Conservation (phyloP, 1,140 invertebrate genomes). For the Melanaphis sacchari region DNA sequence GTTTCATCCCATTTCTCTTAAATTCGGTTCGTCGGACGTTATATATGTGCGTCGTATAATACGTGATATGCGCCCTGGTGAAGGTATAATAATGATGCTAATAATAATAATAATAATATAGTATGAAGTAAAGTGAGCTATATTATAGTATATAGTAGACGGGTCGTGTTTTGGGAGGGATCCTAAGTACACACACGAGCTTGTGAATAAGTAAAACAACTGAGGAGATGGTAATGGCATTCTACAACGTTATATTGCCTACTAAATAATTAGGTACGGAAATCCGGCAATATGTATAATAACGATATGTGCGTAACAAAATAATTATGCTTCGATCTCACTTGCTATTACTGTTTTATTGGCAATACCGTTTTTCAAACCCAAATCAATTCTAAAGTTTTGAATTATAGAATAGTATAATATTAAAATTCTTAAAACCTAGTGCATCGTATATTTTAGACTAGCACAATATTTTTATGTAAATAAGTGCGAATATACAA, state of each 20-base stretch:
- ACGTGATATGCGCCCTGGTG: neutral
- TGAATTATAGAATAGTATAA: no score
- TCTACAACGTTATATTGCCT: neutral
- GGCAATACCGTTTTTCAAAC: neutral
- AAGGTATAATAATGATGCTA: neutral
- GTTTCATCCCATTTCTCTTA: neutral
- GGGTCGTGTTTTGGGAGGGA: neutral
- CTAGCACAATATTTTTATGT: no score
- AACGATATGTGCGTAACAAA: neutral
- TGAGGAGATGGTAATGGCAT: neutral
- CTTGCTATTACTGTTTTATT: neutral
- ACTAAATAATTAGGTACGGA: slow-evolving; percentile 4
- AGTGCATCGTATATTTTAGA: no score
- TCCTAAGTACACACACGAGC: neutral
- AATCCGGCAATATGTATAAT: neutral
- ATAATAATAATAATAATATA: neutral
- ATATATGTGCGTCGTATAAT: neutral
- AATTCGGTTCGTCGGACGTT: neutral
- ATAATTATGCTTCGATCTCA: neutral
- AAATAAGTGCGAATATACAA: neutral
- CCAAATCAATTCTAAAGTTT: neutral
- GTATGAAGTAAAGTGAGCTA: neutral
- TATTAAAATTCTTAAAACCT: no score
- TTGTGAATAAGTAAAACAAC: neutral
- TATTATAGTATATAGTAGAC: neutral